These are phyloP conservation scores for Tachycineta bicolor DNA, from an alignment of 2,113 vertebrate species.

Conservation along the genomic window DNA sequence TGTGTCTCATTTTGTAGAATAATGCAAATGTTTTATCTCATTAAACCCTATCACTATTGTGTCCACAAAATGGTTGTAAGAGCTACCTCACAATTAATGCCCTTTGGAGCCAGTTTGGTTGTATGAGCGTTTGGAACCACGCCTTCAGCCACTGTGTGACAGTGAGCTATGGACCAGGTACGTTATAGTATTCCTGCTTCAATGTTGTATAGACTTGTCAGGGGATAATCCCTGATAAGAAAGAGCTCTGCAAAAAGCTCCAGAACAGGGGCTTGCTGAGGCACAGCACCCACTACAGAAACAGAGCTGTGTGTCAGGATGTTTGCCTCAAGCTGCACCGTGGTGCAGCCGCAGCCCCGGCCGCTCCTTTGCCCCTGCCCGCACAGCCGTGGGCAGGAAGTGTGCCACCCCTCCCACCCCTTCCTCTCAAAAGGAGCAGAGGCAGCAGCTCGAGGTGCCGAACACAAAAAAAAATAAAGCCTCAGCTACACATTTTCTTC, in stretches of 20 bases:
- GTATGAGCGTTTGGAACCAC: neutral
- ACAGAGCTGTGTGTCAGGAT: neutral
- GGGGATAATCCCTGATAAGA: neutral
- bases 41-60: neutral
- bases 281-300: neutral
- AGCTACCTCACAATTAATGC: neutral
- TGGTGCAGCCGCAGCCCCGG: neutral
- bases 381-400: accelerated
- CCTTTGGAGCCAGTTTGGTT: neutral
- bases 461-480: neutral
- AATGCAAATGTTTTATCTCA: neutral
- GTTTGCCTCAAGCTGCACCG: neutral
- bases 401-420: neutral
- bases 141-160: neutral
- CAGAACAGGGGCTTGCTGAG: neutral
- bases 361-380: neutral
- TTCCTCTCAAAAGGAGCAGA: neutral
- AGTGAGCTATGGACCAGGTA: neutral
- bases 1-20: neutral
- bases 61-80: neutral
- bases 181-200: neutral
- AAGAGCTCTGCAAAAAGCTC: neutral
- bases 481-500: neutral
- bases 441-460: neutral
- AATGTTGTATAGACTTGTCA: neutral